Conservation (phyloP, 2,888 invertebrate species). For the Zelleria hepariella region DNA sequence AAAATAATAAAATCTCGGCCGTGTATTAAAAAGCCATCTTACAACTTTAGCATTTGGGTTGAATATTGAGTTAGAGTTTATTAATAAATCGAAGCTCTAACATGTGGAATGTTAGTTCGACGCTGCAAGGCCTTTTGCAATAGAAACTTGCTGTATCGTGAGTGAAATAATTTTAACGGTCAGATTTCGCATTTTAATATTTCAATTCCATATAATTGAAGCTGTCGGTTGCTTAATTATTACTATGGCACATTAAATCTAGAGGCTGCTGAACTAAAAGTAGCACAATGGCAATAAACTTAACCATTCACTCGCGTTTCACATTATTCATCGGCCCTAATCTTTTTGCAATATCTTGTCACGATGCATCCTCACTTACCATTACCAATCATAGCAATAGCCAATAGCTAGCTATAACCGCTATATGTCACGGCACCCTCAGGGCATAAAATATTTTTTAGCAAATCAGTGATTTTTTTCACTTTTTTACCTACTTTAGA, state of each 20-base stretch:
- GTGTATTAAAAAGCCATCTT: conserved; percentile 58
- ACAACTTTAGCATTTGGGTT: conserved; percentile 57
- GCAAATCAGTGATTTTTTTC: too few species aligned
- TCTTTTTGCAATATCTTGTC: background rate
- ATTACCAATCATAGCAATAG: background rate
- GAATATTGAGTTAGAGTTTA: conserved; percentile 62
- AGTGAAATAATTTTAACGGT: conserved; percentile 57
- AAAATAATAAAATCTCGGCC: conserved; percentile 60
- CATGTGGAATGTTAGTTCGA: conserved; percentile 68
- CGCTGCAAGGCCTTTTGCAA: conserved; percentile 67
- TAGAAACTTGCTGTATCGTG: conserved; percentile 66
- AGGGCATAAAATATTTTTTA: too few species aligned
- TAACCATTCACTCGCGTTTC: background rate
- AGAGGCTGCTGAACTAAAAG: background rate
- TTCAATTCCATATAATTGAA: conserved; percentile 1
- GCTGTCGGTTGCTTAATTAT: background rate
- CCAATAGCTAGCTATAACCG: background rate
- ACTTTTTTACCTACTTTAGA: too few species aligned
- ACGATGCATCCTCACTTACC: background rate
- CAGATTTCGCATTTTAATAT: conserved; percentile 55
- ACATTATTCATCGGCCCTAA: background rate
- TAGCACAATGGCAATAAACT: background rate
- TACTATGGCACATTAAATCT: background rate
- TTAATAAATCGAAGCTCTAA: conserved; percentile 70
- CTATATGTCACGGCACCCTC: too few species aligned